Percentiles rank a stretch among this genome's conserved stretches.
Conservation (phyloP, 2,113 vertebrate species). For the Misgurnus anguillicaudatus region DNA sequence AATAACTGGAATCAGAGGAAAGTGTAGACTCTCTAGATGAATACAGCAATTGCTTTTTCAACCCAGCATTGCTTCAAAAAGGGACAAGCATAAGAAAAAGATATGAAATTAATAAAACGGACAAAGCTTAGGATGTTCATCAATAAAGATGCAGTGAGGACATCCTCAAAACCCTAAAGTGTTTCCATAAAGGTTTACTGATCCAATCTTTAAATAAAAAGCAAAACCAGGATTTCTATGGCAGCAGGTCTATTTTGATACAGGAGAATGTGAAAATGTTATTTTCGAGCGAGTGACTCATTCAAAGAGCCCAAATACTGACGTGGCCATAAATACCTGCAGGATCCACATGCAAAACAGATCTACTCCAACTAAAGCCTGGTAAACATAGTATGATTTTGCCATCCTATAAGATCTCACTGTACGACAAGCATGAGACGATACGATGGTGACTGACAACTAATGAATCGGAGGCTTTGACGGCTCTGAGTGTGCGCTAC, state of each 20-base stretch:
- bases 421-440: too few species aligned
- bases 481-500: too few species aligned
- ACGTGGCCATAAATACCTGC: background rate
- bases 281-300: background rate
- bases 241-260: background rate
- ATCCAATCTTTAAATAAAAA: background rate
- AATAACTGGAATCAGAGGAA: background rate
- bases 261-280: background rate
- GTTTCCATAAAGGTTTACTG: background rate
- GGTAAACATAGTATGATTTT: too few species aligned
- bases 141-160: conserved; percentile 3
- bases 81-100: too few species aligned
- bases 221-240: background rate
- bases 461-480: too few species aligned
- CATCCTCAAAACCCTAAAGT: background rate
- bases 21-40: background rate
- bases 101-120: too few species aligned
- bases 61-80: too few species aligned
- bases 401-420: too few species aligned
- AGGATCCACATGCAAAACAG: background rate
- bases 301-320: conserved; percentile 24
- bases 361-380: background rate
- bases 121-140: background rate
- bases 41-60: background rate
- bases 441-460: too few species aligned